Conservation (phyloP, 2,797 vertebrate species). For the Furcifer pardalis region DNA sequence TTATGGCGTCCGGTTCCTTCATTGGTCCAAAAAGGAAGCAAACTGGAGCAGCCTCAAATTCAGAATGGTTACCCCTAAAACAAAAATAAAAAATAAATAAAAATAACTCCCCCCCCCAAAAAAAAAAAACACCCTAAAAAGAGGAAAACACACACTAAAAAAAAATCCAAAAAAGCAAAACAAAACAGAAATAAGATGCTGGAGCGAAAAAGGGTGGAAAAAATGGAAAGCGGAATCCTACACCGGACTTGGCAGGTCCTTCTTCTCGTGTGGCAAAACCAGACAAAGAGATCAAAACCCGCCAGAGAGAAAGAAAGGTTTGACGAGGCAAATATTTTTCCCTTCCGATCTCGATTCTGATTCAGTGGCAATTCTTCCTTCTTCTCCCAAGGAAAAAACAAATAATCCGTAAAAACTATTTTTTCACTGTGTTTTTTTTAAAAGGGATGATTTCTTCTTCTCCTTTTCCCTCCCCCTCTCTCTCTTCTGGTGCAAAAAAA, state of each 20-base stretch:
- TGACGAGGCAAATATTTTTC: not conserved
- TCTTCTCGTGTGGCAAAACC: not conserved
- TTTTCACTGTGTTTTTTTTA: not conserved
- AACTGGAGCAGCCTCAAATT: constrained; percentile 22
- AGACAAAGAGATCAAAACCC: constrained; percentile 32
- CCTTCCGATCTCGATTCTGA: not conserved
- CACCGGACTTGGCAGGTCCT: not conserved
- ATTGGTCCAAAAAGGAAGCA: constrained; percentile 47
- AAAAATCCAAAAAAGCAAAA: too few relatives aligned
- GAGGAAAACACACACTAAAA: too few relatives aligned
- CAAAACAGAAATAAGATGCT: not conserved
- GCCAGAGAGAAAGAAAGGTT: too few relatives aligned
- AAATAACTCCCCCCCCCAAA: not conserved
- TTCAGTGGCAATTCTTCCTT: not conserved
- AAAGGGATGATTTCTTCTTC: not conserved
- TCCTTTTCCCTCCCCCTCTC: too few relatives aligned
- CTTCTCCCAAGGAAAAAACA: too few relatives aligned
- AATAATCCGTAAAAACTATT: too few relatives aligned
- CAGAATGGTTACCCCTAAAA: not conserved
- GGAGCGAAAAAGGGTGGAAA: not conserved
- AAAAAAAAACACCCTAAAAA: not conserved
- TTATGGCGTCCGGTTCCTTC: constrained; percentile 86
- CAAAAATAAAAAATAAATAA: not conserved
- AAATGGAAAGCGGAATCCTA: not conserved
- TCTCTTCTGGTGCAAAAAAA: not conserved